phyloP scores from a whole-genome alignment of 1,140 invertebrate genomes.

The Cryptotermes secundus region DNA sequence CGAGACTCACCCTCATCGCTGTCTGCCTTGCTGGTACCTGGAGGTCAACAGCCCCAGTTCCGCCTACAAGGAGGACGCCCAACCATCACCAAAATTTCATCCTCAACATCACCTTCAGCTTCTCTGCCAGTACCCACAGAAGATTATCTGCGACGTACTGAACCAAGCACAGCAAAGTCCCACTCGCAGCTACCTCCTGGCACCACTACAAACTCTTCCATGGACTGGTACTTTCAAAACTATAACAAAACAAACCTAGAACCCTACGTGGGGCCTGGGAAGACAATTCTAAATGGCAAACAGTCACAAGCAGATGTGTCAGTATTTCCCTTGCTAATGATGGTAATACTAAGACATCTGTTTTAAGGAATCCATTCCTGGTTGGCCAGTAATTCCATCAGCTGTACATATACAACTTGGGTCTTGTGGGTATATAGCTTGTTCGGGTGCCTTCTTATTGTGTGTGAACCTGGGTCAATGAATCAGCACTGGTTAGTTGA shows the following conservation, averaged over 20 bases:
- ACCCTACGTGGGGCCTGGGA: conserved; percentile 59
- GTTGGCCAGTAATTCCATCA: not conserved
- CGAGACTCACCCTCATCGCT: conserved; percentile 41
- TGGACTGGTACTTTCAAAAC: conserved; percentile 77
- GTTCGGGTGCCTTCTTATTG: not conserved
- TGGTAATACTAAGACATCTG: not conserved
- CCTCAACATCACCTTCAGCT: conserved; percentile 40
- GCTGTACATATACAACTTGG: not conserved
- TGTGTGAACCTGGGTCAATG: not conserved
- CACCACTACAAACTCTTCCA: conserved; percentile 49
- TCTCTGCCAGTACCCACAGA: conserved; percentile 38
- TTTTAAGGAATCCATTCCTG: not conserved
- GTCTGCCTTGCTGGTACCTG: conserved; percentile 58
- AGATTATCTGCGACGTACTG: conserved; percentile 33
- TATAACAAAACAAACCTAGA: conserved; percentile 71
- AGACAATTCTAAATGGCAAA: not conserved
- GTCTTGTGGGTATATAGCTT: not conserved
- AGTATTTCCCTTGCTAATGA: not conserved
- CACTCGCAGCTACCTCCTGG: conserved; percentile 34
- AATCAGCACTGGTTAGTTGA: not conserved
- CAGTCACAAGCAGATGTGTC: not conserved
- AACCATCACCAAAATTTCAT: conserved; percentile 65
- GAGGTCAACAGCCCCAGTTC: conserved; percentile 49
- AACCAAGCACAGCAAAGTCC: conserved; percentile 38
- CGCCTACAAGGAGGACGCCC: conserved; percentile 50